These are phyloP conservation scores for Pipistrellus kuhlii DNA, from an alignment of 2,797 vertebrate genomes.

Conservation along the genomic window DNA sequence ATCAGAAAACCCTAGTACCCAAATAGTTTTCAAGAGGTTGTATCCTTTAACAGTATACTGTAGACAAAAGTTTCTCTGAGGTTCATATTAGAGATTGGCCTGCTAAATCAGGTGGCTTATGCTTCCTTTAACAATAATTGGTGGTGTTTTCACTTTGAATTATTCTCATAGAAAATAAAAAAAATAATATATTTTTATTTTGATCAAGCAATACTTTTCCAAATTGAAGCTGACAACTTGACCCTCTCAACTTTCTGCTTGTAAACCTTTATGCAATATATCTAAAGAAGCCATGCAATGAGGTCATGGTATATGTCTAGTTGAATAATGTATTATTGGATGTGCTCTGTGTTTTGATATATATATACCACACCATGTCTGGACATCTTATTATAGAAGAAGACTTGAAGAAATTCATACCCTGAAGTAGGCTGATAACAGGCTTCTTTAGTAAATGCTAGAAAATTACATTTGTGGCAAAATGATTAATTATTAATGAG, in stretches of 20 bases:
- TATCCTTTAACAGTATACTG: neutral
- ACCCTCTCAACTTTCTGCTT: slow-evolving; percentile 58
- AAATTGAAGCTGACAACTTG: slow-evolving; percentile 50
- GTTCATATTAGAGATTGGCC: neutral
- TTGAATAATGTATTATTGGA: neutral
- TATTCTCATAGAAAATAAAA: slow-evolving; percentile 65
- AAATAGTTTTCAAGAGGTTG: slow-evolving; percentile 19
- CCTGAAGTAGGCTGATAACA: neutral
- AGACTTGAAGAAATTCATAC: neutral
- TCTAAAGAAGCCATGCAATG: slow-evolving; percentile 11
- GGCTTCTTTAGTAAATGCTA: neutral
- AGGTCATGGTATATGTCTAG: slow-evolving; percentile 29
- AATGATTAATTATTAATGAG: slow-evolving; percentile 29
- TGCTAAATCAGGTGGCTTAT: neutral
- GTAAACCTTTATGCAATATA: slow-evolving; percentile 45
- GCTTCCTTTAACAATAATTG: neutral
- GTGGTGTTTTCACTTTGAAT: slow-evolving; percentile 50
- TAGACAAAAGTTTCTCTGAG: neutral
- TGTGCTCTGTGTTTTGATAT: slow-evolving; percentile 3
- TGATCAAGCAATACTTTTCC: slow-evolving; percentile 37
- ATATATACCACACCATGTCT: neutral
- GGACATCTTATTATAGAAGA: neutral
- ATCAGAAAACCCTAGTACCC: neutral
- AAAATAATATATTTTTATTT: slow-evolving; percentile 30
- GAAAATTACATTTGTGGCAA: neutral